A percentile compares a stretch with the other conserved stretches of the same genome.
These are phyloP conservation scores for Diacarnus erythraeanus DNA, from an alignment of 37 sponge, comb jelly and placozoan species.

Conservation along the genomic window DNA sequence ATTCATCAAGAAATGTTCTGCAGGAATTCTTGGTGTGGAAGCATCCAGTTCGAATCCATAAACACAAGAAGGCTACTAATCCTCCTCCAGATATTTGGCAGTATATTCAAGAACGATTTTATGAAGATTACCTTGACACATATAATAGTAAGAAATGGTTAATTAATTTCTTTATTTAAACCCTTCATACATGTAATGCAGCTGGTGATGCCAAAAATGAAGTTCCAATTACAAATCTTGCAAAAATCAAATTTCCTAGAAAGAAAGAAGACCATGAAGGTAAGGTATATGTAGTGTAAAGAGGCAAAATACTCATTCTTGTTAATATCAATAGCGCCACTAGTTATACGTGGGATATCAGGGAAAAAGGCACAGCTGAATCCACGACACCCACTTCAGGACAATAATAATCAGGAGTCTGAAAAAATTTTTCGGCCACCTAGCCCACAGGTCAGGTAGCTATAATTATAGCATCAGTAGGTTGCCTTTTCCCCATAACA, in stretches of 20 bases:
- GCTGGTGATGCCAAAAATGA: conserved; percentile 53
- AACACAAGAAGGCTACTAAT: conserved; percentile 41
- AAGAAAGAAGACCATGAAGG: not conserved
- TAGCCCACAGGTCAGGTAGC: conserved; percentile 5
- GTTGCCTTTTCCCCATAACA: too few relatives aligned
- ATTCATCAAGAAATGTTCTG: too few relatives aligned
- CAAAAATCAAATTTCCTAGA: conserved; percentile 60
- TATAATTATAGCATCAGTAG: not conserved
- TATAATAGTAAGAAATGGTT: conserved; percentile 27
- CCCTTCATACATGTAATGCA: conserved; percentile 4
- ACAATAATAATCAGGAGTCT: not conserved
- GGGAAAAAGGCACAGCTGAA: conserved; percentile 45
- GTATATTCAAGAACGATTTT: conserved; percentile 47
- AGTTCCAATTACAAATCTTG: conserved; percentile 59
- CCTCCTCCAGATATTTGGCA: conserved; percentile 21
- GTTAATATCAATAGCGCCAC: not conserved
- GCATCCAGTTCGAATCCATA: conserved; percentile 46
- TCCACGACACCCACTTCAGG: not conserved
- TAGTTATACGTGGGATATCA: conserved; percentile 12
- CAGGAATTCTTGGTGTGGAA: conserved; percentile 54
- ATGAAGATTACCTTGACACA: conserved; percentile 52
- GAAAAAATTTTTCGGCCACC: not conserved
- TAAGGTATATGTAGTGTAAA: not conserved
- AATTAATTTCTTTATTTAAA: not conserved
- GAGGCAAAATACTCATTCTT: not conserved